Conservation (phyloP, 2,113 vertebrate genomes). For the Polypterus bichir region DNA sequence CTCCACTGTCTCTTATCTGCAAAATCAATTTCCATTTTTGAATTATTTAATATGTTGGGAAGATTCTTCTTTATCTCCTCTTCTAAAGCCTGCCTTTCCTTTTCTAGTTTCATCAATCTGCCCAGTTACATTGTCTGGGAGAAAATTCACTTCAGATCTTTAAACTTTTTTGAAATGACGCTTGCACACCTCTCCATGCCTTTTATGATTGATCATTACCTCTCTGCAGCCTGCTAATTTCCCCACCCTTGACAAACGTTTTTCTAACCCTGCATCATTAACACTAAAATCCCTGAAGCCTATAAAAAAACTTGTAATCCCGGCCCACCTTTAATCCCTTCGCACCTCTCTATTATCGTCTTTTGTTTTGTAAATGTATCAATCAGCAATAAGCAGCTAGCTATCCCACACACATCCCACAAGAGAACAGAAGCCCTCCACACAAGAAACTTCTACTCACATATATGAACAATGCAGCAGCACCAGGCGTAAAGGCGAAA, state of each 20-base stretch:
- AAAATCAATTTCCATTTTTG: slow-evolving; percentile 1
- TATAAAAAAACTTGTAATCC: too few relatives aligned
- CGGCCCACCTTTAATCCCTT: too few relatives aligned
- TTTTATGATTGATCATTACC: slow-evolving; percentile 4
- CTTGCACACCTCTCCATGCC: background rate
- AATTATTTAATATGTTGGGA: slow-evolving; percentile 12
- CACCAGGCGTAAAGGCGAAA: too few relatives aligned
- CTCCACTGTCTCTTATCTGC: slow-evolving; percentile 4
- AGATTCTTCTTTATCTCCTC: slow-evolving; percentile 13
- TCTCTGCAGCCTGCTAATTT: slow-evolving; percentile 9
- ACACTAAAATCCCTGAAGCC: slow-evolving; percentile 1
- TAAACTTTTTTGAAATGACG: background rate
- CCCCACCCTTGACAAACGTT: slow-evolving; percentile 12
- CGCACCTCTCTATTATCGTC: too few relatives aligned
- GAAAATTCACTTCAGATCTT: slow-evolving; percentile 5
- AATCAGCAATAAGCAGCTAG: too few relatives aligned
- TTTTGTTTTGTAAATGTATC: too few relatives aligned
- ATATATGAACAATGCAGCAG: too few relatives aligned
- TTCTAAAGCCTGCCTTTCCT: slow-evolving; percentile 8
- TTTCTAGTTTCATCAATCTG: slow-evolving; percentile 10
- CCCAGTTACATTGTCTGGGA: slow-evolving; percentile 14
- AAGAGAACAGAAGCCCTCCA: too few relatives aligned
- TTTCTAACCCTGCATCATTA: slow-evolving; percentile 8
- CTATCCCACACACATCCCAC: too few relatives aligned
- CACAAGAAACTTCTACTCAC: too few relatives aligned